phyloP scores from a whole-genome alignment of 2,888 invertebrate genomes.

The Blomia tropicalis region DNA sequence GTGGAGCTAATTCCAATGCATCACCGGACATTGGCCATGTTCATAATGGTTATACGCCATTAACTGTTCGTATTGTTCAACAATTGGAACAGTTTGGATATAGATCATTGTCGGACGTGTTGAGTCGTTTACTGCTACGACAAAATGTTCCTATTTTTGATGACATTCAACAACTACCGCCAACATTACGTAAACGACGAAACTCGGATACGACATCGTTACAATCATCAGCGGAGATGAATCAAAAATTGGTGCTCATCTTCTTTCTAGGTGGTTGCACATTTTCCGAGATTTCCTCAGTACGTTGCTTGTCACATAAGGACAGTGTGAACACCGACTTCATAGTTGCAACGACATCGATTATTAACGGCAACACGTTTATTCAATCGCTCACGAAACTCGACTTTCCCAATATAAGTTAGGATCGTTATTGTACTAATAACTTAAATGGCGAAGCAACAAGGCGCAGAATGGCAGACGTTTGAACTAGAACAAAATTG shows the following conservation, averaged over 20 bases:
- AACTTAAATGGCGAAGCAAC: too few species aligned
- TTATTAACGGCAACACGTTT: constrained; percentile 75
- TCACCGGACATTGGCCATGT: constrained; percentile 65
- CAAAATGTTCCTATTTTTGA: constrained; percentile 49
- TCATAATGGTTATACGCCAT: constrained; percentile 76
- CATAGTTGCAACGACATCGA: constrained; percentile 72
- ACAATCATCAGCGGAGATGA: constrained; percentile 33
- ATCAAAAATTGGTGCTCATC: constrained; percentile 56
- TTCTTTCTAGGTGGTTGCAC: constrained; percentile 96
- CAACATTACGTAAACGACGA: constrained; percentile 32
- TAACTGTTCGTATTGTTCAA: constrained; percentile 55
- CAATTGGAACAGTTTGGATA: constrained; percentile 37
- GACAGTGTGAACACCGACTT: constrained; percentile 64
- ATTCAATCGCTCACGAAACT: constrained; percentile 44
- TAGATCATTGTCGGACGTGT: constrained; percentile 59
- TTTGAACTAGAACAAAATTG: too few species aligned
- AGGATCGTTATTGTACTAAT: too few species aligned
- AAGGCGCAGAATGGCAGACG: too few species aligned
- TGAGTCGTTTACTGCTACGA: constrained; percentile 35
- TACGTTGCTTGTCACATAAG: constrained; percentile 44
- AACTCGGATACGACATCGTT: constrained; percentile 33
- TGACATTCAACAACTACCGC: constrained; percentile 38
- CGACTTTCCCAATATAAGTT: not conserved
- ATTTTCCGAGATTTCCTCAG: constrained; percentile 62
- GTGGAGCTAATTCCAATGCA: not conserved